Conservation (phyloP, 2,888 invertebrate genomes). For the Strigamia transsilvanica region DNA sequence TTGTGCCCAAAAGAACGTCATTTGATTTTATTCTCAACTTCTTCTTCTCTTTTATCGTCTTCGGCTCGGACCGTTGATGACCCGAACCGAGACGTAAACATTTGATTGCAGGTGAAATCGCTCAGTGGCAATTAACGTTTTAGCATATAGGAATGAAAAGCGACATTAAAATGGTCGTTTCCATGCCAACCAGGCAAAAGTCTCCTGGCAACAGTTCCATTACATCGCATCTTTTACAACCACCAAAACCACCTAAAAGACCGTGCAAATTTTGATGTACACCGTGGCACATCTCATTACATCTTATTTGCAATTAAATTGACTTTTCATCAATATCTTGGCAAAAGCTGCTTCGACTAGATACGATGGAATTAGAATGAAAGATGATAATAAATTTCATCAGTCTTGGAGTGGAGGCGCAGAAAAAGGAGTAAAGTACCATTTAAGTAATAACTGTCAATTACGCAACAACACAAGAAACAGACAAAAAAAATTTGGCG, state of each 20-base stretch:
- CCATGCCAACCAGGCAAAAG: background rate
- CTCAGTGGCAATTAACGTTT: slow-evolving; percentile 25
- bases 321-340: slow-evolving; percentile 17
- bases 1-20: background rate
- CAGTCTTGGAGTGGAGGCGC: background rate
- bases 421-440: slow-evolving; percentile 24
- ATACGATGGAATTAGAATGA: slow-evolving; percentile 33
- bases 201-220: slow-evolving; percentile 34
- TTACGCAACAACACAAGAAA: slow-evolving; percentile 22
- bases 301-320: slow-evolving; percentile 46
- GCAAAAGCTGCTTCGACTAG: background rate
- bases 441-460: slow-evolving; percentile 45
- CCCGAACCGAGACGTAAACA: background rate
- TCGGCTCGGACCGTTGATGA: background rate
- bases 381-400: slow-evolving; percentile 33
- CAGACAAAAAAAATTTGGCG: slow-evolving; percentile 3
- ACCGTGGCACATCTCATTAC: slow-evolving; percentile 1
- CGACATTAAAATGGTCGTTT: slow-evolving; percentile 33
- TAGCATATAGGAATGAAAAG: slow-evolving; percentile 11
- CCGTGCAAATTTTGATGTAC: background rate
- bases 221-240: slow-evolving; percentile 11
- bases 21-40: background rate
- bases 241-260: background rate
- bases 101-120: slow-evolving; percentile 28
- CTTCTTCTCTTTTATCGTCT: background rate